phyloP scores from a whole-genome alignment of 2,113 vertebrate genomes.

The Phoxinus phoxinus region DNA sequence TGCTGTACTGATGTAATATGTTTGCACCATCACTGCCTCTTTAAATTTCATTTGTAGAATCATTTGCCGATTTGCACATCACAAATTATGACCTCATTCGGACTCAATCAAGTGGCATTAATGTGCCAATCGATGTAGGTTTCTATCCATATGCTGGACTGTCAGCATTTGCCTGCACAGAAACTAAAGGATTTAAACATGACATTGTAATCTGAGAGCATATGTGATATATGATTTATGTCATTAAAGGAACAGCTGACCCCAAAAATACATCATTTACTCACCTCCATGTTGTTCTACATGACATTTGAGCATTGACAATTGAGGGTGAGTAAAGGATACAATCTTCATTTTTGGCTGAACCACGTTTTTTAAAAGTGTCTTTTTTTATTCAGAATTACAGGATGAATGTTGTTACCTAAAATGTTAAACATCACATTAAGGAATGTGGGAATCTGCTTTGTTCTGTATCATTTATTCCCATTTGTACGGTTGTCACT shows the following conservation, averaged over 20 bases:
- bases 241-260: not conserved
- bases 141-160: slow-evolving; percentile 57
- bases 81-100: slow-evolving; percentile 61
- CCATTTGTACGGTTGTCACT: not conserved
- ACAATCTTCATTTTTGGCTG: not conserved
- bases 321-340: not conserved
- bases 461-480: slow-evolving; percentile 14
- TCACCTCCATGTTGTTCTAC: not conserved
- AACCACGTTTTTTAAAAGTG: not conserved
- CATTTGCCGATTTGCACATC: slow-evolving; percentile 57
- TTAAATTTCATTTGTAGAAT: slow-evolving; percentile 33
- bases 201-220: slow-evolving; percentile 1
- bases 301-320: not conserved
- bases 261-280: not conserved
- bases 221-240: not conserved
- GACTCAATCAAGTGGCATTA: slow-evolving; percentile 52
- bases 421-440: not conserved
- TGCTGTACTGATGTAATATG: not conserved
- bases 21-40: slow-evolving; percentile 11
- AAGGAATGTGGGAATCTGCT: slow-evolving; percentile 7
- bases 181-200: slow-evolving; percentile 72
- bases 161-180: slow-evolving; percentile 71
- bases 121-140: slow-evolving; percentile 52
- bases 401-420: slow-evolving; percentile 16
- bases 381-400: slow-evolving; percentile 6